phyloP scores from a whole-genome alignment of 1,140 invertebrate species.

The Teleopsis dalmanni region DNA sequence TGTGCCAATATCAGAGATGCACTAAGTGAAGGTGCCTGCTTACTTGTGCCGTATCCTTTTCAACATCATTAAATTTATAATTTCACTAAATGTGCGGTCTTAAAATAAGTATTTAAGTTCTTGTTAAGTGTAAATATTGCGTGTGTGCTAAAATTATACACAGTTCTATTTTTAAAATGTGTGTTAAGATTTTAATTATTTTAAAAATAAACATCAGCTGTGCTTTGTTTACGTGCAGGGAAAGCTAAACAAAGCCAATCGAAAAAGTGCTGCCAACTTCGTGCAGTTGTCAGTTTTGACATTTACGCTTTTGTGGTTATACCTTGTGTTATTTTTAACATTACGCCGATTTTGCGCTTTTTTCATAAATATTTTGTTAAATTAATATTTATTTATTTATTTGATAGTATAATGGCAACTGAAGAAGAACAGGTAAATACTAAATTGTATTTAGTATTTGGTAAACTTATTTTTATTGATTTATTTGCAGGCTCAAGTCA shows the following conservation, averaged over 20 bases:
- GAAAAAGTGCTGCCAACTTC: no score
- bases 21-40: constrained; percentile 36
- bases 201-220: no score
- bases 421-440: constrained; percentile 36
- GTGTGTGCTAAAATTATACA: neutral
- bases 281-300: no score
- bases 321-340: no score
- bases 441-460: constrained; percentile 6
- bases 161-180: neutral
- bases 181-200: no score
- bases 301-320: no score
- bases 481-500: constrained; percentile 53
- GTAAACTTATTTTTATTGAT: neutral
- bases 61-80: constrained; percentile 4
- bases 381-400: constrained; percentile 7
- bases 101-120: no score
- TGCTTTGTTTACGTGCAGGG: no score
- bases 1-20: constrained; percentile 38
- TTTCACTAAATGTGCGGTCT: no score
- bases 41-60: constrained; percentile 50
- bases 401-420: constrained; percentile 26
- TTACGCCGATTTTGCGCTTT: neutral
- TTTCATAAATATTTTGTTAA: constrained; percentile 6
- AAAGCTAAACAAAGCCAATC: no score
- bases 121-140: neutral